Conservation (phyloP, 2,113 vertebrate genomes). For the Elanus axillaris region DNA sequence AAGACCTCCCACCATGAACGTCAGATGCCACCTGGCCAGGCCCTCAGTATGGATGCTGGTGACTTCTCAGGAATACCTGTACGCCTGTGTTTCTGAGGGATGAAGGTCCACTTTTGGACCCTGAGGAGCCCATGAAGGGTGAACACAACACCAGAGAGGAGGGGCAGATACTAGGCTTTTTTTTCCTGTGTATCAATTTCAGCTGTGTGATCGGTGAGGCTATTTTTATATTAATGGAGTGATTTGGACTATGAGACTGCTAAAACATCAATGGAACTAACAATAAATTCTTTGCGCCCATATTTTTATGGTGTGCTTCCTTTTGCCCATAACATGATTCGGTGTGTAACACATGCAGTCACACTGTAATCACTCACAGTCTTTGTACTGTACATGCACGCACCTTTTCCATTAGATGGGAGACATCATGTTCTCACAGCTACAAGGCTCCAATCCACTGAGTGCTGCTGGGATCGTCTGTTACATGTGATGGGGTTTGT, state of each 20-base stretch:
- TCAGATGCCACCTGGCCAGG: not conserved
- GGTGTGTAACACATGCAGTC: not conserved
- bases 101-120: not conserved
- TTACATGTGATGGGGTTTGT: not conserved
- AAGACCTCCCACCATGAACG: not conserved
- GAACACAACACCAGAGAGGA: not conserved
- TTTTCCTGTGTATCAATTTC: not conserved
- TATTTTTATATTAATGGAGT: not conserved
- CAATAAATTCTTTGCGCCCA: not conserved
- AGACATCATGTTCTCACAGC: not conserved
- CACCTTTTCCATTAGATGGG: not conserved
- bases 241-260: not conserved
- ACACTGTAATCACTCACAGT: not conserved
- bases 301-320: not conserved
- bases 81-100: not conserved
- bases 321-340: not conserved
- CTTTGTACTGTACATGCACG: not conserved
- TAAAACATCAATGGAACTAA: not conserved
- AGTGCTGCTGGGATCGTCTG: not conserved
- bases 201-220: rapidly evolving
- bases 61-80: not conserved
- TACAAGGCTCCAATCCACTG: not conserved
- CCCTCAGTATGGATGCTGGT: not conserved
- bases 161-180: rapidly evolving
- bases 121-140: not conserved